Conservation (phyloP, 2,113 vertebrate genomes). For the Alouatta palliata region DNA sequence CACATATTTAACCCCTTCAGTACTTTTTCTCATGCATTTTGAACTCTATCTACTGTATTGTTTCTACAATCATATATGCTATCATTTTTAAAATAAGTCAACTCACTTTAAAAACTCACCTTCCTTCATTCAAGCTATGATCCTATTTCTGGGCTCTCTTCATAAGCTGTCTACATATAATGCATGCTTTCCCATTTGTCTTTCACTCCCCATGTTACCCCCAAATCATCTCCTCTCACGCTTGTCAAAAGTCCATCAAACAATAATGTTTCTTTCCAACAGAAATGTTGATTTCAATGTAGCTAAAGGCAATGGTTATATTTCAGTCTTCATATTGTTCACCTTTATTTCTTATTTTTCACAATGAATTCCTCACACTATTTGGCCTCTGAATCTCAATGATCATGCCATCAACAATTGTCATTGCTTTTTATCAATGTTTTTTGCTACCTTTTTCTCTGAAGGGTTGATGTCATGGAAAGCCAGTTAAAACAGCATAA, state of each 20-base stretch:
- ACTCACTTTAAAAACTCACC: not conserved
- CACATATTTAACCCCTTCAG: not conserved
- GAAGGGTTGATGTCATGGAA: not conserved
- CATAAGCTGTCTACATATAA: not conserved
- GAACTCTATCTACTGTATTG: not conserved
- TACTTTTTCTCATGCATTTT: not conserved
- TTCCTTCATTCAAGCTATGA: not conserved
- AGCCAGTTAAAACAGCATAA: not conserved
- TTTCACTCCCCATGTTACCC: not conserved
- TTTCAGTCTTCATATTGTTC: not conserved
- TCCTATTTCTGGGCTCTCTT: not conserved
- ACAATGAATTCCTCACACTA: not conserved
- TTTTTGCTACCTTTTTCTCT: not conserved
- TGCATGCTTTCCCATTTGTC: not conserved
- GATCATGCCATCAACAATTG: not conserved
- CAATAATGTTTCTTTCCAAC: not conserved
- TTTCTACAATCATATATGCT: not conserved
- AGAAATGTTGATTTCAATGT: not conserved
- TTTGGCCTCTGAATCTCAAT: not conserved
- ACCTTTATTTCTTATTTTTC: not conserved
- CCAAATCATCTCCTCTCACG: too few relatives aligned
- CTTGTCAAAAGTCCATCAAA: not conserved
- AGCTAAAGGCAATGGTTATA: not conserved
- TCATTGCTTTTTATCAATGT: not conserved
- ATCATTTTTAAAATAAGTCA: not conserved